These are phyloP conservation scores for Sphenopsis melanotis DNA, from an alignment of 2,797 vertebrate genomes.

Conservation along the genomic window DNA sequence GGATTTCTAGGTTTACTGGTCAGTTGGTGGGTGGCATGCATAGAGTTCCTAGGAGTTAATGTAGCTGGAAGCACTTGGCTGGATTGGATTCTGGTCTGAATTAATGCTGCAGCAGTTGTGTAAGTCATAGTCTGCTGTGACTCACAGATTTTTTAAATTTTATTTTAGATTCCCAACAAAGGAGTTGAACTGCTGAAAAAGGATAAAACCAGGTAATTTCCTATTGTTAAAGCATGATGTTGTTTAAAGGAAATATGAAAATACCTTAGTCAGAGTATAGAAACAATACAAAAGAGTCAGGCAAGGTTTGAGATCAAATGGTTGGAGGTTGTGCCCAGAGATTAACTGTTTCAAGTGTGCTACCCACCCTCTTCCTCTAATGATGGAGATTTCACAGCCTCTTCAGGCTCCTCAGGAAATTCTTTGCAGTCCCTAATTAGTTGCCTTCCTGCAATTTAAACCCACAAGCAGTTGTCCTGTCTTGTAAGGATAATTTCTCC, in stretches of 20 bases:
- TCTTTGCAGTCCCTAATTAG: neutral
- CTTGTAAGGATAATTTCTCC: neutral
- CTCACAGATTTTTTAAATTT: neutral
- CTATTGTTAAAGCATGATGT: neutral
- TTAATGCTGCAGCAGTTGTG: neutral
- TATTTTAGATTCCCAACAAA: constrained; percentile 80
- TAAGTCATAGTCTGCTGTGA: neutral
- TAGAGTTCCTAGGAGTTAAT: neutral
- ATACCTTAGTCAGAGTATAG: neutral
- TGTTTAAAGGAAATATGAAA: neutral
- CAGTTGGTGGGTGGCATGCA: neutral
- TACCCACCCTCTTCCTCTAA: neutral
- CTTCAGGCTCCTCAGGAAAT: neutral
- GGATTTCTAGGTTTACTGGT: neutral
- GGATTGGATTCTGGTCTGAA: neutral
- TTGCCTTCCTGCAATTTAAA: constrained; percentile 8
- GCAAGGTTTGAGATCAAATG: neutral
- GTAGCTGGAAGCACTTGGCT: neutral
- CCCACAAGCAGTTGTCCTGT: neutral
- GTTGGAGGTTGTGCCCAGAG: neutral
- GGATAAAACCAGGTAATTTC: constrained; percentile 79
- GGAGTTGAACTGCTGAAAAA: constrained; percentile 79
- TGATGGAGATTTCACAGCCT: neutral
- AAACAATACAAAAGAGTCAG: neutral
- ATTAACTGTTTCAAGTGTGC: neutral